Percentiles rank a stretch among this genome's conserved stretches.
Evolutionary conservation across 2,888 invertebrate species (phyloP).

Genomic region (Amphimallon solstitiale): DNA sequence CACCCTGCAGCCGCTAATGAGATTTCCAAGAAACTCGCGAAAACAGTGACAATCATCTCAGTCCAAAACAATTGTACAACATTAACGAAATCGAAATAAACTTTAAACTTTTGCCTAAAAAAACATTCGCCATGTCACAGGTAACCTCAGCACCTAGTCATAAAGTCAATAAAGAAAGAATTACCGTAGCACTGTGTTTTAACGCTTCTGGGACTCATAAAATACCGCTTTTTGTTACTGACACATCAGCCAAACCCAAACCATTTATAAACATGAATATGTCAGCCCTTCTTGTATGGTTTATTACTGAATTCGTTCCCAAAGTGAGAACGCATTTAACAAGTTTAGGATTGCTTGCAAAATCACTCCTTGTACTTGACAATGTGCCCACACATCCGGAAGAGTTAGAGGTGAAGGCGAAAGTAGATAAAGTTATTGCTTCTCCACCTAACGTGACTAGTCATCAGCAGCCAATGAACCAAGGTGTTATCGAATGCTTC

Average conservation of each 20-base stretch:
- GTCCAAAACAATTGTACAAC: background rate
- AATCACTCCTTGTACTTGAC: too few relatives aligned
- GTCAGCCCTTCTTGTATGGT: too few relatives aligned
- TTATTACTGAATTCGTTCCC: too few relatives aligned
- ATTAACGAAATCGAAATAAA: background rate
- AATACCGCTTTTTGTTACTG: slow-evolving; percentile 43
- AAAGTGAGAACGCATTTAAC: too few relatives aligned
- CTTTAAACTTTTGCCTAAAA: background rate
- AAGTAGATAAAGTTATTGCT: too few relatives aligned
- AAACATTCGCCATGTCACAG: slow-evolving; percentile 39
- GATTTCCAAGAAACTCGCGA: background rate
- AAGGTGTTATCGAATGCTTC: too few relatives aligned
- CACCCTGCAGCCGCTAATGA: background rate
- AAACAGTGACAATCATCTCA: background rate
- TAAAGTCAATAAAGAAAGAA: slow-evolving; percentile 45
- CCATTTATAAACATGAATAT: slow-evolving; percentile 30
- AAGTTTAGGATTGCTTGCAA: too few relatives aligned
- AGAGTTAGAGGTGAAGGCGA: too few relatives aligned
- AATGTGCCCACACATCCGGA: too few relatives aligned
- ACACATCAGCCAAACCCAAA: slow-evolving; percentile 44
- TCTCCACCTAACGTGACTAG: too few relatives aligned
- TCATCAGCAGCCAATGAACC: too few relatives aligned
- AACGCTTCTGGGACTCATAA: slow-evolving; percentile 46
- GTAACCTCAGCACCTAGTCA: slow-evolving; percentile 41
- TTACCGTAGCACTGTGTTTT: slow-evolving; percentile 44